These are phyloP conservation scores for Acanthochromis polyacanthus DNA, from an alignment of 2,113 vertebrate genomes.

Conservation along the genomic window DNA sequence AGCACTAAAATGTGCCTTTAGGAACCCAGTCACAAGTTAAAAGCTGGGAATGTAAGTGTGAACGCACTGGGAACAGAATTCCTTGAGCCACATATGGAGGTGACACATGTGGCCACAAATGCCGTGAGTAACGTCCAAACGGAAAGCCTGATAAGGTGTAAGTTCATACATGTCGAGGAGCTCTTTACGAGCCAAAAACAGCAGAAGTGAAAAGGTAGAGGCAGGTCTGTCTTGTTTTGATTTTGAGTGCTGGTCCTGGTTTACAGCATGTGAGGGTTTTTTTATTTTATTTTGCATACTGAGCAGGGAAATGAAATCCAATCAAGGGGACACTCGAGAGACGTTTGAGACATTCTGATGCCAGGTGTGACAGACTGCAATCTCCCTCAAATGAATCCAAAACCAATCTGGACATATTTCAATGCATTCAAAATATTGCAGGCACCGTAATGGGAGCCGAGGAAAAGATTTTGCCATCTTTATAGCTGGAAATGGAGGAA, in stretches of 20 bases:
- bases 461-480: background rate
- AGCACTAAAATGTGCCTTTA: constrained; percentile 31
- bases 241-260: background rate
- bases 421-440: background rate
- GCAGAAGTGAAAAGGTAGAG: background rate
- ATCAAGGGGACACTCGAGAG: constrained; percentile 1
- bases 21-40: constrained; percentile 29
- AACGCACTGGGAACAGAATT: constrained; percentile 20
- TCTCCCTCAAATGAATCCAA: constrained; percentile 11
- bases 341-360: background rate
- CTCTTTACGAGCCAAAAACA: background rate
- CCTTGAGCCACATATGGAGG: constrained; percentile 31
- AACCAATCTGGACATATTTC: background rate
- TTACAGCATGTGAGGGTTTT: too few relatives aligned
- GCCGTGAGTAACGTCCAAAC: background rate
- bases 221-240: background rate
- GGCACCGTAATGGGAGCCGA: background rate
- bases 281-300: background rate
- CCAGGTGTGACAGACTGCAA: background rate
- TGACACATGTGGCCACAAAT: constrained; percentile 9
- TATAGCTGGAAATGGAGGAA: too few relatives aligned
- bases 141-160: background rate
- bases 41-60: constrained; percentile 33
- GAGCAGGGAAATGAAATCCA: constrained; percentile 13
- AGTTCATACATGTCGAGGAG: background rate